Evolutionary conservation across 2,797 vertebrate genomes (phyloP), one percentile per base, ranked within the genome.

Genomic region (Hafferia zeledoni): DNA sequence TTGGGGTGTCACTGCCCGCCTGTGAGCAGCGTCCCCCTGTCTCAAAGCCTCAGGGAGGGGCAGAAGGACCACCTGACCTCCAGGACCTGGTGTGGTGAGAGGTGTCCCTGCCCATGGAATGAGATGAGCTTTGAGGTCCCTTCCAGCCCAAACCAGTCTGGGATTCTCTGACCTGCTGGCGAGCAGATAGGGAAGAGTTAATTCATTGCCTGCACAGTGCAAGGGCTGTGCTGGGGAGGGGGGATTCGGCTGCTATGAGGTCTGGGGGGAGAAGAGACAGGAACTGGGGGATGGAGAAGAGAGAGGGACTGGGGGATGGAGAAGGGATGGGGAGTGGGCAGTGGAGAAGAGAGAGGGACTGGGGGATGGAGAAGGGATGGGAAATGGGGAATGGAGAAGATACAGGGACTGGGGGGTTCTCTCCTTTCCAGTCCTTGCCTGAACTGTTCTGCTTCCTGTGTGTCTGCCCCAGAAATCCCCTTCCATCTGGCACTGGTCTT

Each of bases 401-500:
- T 52, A 4, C 5, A 1, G 3, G 56, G 23, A n/a, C 3, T 0
- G 6, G 46, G 22, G n/a, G 25, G 5, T 2, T 24, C 59, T 61
- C 19, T 53, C 60, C 71, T 18, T 4, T 17, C 35, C 5, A 3
- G 16, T 17, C 43, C 0, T 3, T 3, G 35, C 39, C 72, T 18
- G 69, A 63, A 3, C 49, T 23, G 3, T 4, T 39, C 50, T 10
- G 24, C 56, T 61, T 10, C 17, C 37, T 17, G 0, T 1, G 5
- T 2, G 43, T 4, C 44, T 10, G 65, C 43, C 50, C 80, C 20
- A 5, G 55, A 33, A 28, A 15, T 52, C 25, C 70, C 61, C 3
- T 25, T 2, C 41, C n/a, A 5, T 2, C 70, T 1, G 71, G 9
- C 0, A 0, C 0, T 4, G 68, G 8, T 11, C 47, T 43, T 1